Percentiles rank a stretch among this genome's conserved stretches.
These are phyloP conservation scores for Protobothrops flavoviridis DNA, from an alignment of 2,113 vertebrate species.

Conservation along the genomic window DNA sequence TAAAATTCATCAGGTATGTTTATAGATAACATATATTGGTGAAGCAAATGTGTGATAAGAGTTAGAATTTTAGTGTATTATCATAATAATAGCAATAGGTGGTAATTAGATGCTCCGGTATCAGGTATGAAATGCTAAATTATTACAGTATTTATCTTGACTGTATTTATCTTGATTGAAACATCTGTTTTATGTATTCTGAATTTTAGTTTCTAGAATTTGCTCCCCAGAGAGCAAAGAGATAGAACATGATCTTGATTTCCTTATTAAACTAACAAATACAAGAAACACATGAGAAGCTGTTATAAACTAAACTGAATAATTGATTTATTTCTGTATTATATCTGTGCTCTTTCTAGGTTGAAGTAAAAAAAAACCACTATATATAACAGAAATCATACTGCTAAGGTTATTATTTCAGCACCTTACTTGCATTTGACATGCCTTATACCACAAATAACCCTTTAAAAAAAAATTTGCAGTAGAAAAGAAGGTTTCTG, in stretches of 20 bases:
- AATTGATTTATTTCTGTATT: background rate
- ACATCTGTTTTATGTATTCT: background rate
- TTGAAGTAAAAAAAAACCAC: conserved; percentile 14
- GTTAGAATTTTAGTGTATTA: background rate
- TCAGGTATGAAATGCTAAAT: background rate
- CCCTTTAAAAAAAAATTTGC: background rate
- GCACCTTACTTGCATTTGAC: conserved; percentile 22
- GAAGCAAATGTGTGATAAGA: background rate
- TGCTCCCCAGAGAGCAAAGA: background rate
- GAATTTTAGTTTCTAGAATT: background rate
- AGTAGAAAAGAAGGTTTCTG: conserved; percentile 22
- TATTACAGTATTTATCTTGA: background rate
- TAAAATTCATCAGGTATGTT: conserved; percentile 88
- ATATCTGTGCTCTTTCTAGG: background rate
- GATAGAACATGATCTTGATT: background rate
- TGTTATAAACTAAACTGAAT: background rate
- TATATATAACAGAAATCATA: conserved; percentile 28
- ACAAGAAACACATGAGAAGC: background rate
- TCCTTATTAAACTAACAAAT: background rate
- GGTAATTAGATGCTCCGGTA: background rate
- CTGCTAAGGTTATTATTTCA: conserved; percentile 34
- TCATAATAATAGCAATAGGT: background rate
- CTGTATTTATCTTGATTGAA: background rate
- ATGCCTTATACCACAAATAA: conserved; percentile 24
- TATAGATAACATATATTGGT: background rate